Conservation (phyloP, 2,113 vertebrate species). For the Caracal caracal region DNA sequence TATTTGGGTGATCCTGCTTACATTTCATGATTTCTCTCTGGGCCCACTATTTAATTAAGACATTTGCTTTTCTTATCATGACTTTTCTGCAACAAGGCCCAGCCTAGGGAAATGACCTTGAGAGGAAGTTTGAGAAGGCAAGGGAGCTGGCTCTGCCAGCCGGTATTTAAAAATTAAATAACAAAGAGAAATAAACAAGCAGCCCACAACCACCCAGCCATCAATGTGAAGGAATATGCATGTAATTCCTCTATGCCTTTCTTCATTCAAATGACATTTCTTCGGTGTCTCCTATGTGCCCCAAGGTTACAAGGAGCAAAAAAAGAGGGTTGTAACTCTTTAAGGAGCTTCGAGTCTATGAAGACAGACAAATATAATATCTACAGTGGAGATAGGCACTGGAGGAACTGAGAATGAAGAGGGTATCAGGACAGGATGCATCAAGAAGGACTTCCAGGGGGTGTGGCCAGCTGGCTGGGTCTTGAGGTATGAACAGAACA, state of each 20-base stretch:
- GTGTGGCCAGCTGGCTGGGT: background rate
- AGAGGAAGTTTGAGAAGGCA: background rate
- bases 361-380: background rate
- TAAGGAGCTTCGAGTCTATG: background rate
- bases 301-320: background rate
- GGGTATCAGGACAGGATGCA: no score
- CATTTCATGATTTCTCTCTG: background rate
- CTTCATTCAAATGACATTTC: background rate
- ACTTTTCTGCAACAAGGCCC: background rate
- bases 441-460: background rate
- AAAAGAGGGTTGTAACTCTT: background rate
- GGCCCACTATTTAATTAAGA: conserved; percentile 49
- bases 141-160: background rate
- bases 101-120: conserved; percentile 59
- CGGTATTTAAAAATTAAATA: conserved; percentile 25
- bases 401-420: background rate
- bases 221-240: background rate
- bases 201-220: background rate
- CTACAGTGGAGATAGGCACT: background rate
- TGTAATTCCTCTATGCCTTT: background rate
- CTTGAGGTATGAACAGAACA: background rate
- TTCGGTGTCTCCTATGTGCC: background rate
- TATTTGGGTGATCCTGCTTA: background rate
- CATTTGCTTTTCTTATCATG: conserved; percentile 64
- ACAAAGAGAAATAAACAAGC: conserved; percentile 9